Conservation (phyloP, 2,113 vertebrate species). For the Eptesicus fuscus region DNA sequence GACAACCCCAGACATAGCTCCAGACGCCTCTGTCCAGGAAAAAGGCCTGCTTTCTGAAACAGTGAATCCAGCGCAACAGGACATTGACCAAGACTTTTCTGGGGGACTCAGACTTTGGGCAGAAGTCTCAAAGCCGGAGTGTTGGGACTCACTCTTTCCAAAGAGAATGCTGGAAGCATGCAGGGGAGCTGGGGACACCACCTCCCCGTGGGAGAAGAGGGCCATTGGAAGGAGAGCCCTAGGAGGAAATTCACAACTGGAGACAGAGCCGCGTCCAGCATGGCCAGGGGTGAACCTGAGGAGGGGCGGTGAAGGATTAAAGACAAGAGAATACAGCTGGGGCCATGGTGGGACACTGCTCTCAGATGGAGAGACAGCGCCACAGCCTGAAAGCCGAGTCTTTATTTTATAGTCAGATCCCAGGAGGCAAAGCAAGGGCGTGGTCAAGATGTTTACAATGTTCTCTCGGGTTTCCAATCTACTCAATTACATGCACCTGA, state of each 20-base stretch:
- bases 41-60: not conserved
- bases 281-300: too few species aligned
- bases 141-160: not conserved
- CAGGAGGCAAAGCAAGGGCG: too few species aligned
- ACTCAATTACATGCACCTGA: too few species aligned
- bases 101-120: not conserved
- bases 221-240: not conserved
- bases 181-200: accelerated
- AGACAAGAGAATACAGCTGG: too few species aligned
- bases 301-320: too few species aligned
- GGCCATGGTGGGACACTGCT: too few species aligned
- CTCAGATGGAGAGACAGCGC: too few species aligned
- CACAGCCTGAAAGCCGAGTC: too few species aligned
- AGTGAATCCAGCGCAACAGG: not conserved
- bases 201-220: not conserved
- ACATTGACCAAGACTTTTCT: not conserved
- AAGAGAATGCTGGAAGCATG: not conserved
- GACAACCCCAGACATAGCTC: not conserved
- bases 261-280: too few species aligned
- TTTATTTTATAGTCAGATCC: too few species aligned
- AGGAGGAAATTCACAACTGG: not conserved
- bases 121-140: not conserved
- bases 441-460: too few species aligned
- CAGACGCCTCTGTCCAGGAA: not conserved
- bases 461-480: too few species aligned